phyloP scores from a whole-genome alignment of 2,797 vertebrate species.

The Sebastes baramenuke region DNA sequence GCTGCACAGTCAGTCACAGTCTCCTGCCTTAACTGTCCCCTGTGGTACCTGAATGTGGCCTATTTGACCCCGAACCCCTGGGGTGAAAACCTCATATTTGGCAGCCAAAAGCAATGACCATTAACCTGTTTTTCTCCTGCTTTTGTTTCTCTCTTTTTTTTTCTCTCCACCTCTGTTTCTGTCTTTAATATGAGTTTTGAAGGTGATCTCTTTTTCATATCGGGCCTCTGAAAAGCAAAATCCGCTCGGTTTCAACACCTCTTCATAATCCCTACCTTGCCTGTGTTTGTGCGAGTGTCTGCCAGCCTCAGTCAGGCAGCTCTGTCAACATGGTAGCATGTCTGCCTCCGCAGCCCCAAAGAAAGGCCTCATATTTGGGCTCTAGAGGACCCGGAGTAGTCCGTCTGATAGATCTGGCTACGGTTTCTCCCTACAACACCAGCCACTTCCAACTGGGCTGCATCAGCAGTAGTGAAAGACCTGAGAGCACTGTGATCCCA shows the following conservation, averaged over 20 bases:
- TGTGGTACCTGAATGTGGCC: constrained; percentile 75
- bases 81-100: constrained; percentile 50
- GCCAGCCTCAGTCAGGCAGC: constrained; percentile 24
- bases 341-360: constrained; percentile 37
- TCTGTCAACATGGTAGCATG: constrained; percentile 62
- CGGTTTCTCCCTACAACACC: constrained; percentile 37
- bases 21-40: constrained; percentile 71
- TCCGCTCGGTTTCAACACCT: constrained; percentile 80
- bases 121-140: constrained; percentile 6
- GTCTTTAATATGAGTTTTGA: constrained; percentile 43
- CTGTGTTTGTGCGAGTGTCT: constrained; percentile 54
- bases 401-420: constrained; percentile 40
- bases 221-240: constrained; percentile 55
- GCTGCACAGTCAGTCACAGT: constrained; percentile 81
- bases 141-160: neutral
- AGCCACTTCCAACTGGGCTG: constrained; percentile 61
- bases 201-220: constrained; percentile 37
- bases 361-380: constrained; percentile 41
- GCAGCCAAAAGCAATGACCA: constrained; percentile 18
- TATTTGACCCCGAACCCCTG: constrained; percentile 59
- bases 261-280: constrained; percentile 71
- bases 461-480: constrained; percentile 76
- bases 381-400: constrained; percentile 29
- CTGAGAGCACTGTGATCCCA: constrained; percentile 75
- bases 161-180: neutral